A percentile compares a stretch with the other conserved stretches of the same genome.
Conservation (phyloP, 2,888 invertebrate species). For the Ditylenchus weischeri region DNA sequence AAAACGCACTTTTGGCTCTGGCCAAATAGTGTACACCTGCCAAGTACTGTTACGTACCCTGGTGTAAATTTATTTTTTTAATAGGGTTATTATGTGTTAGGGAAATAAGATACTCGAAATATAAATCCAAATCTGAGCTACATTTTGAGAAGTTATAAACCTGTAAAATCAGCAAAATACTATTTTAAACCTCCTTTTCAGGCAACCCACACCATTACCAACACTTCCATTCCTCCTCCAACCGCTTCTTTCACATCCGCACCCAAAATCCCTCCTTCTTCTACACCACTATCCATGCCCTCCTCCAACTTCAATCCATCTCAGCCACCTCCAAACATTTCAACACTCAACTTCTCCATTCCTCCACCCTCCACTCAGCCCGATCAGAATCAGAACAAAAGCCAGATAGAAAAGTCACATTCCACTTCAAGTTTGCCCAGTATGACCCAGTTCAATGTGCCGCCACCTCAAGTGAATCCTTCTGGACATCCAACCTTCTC, state of each 20-base stretch:
- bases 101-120: no score
- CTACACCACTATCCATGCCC: neutral
- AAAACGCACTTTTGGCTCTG: no score
- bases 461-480: neutral
- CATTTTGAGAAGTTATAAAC: no score
- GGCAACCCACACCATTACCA: neutral
- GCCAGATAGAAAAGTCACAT: neutral
- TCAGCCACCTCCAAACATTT: slow-evolving; percentile 4
- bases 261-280: neutral
- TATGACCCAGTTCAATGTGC: neutral
- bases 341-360: slow-evolving; percentile 5
- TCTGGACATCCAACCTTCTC: neutral
- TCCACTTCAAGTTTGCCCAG: slow-evolving; percentile 5
- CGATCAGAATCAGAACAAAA: no score
- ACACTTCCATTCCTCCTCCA: neutral
- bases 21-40: no score
- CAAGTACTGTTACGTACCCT: no score
- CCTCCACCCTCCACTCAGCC: slow-evolving; percentile 4
- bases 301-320: neutral
- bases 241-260: neutral
- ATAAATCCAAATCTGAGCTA: no score
- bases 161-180: no score
- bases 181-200: no score
- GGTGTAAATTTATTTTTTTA: no score
- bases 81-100: no score